Evolutionary conservation across 2,797 vertebrate species (phyloP).

Genomic region (Phoxinus dragarum): DNA sequence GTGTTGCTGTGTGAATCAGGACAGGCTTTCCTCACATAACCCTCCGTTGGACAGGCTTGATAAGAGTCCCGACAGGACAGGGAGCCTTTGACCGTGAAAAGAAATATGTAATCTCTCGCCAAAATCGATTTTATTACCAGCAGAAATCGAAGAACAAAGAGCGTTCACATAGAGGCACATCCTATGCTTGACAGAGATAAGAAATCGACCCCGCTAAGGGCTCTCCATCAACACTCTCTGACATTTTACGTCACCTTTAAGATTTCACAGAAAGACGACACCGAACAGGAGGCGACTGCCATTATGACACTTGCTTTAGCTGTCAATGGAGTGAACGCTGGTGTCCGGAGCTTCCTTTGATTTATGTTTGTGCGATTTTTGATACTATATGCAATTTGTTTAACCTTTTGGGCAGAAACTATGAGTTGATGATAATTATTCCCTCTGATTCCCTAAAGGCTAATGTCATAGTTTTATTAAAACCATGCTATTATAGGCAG

Average conservation of each 20-base stretch:
- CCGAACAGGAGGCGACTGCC: background rate
- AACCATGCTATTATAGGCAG: constrained; percentile 38
- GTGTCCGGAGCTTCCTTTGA: background rate
- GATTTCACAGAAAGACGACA: constrained; percentile 3
- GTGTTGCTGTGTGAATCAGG: constrained; percentile 23
- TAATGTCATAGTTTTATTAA: constrained; percentile 49
- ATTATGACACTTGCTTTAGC: background rate
- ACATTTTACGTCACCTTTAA: constrained; percentile 65
- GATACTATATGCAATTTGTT: background rate
- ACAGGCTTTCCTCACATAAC: constrained; percentile 22
- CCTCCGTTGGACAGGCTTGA: constrained; percentile 51
- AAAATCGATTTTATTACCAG: constrained; percentile 64
- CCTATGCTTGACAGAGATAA: constrained; percentile 61
- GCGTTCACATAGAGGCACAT: constrained; percentile 59
- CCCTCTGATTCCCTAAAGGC: constrained; percentile 24
- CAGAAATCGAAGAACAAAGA: constrained; percentile 62
- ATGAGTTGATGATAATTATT: constrained; percentile 13
- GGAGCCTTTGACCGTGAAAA: constrained; percentile 48
- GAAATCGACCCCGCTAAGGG: constrained; percentile 39
- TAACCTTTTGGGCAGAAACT: background rate
- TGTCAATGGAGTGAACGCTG: background rate
- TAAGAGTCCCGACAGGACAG: constrained; percentile 62
- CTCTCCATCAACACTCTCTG: constrained; percentile 53
- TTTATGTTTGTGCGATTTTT: background rate
- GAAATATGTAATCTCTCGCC: constrained; percentile 63